These are phyloP conservation scores for Phallusia fumigata DNA, from an alignment of 23 tunicate genomes.

Conservation along the genomic window DNA sequence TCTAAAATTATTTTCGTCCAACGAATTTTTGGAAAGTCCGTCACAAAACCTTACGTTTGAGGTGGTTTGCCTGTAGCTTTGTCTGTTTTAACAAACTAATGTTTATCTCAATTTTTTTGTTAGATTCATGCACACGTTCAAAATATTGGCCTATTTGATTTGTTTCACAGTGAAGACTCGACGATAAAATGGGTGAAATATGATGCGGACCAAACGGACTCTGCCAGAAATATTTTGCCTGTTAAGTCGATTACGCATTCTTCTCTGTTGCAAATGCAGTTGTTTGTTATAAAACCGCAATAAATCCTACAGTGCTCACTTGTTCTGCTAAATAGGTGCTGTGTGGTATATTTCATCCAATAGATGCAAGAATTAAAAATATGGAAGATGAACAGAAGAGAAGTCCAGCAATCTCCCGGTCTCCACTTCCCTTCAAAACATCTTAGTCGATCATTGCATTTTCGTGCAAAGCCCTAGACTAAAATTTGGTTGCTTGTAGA, in stretches of 20 bases:
- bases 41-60: conserved; percentile 35
- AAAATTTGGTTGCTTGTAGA: no score
- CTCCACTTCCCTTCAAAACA: no score
- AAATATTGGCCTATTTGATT: neutral
- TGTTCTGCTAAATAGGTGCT: no score
- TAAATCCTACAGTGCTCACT: neutral
- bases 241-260: neutral
- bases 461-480: no score
- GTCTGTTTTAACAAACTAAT: neutral
- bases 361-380: no score
- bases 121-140: neutral
- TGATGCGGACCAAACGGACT: neutral
- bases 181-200: neutral
- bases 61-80: neutral
- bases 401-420: no score
- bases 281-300: neutral
- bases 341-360: no score
- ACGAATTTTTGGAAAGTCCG: neutral
- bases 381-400: no score
- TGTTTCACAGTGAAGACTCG: neutral
- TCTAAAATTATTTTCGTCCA: neutral
- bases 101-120: neutral
- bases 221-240: neutral
- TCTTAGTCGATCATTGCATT: no score
- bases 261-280: neutral